Conservation (phyloP, 2,113 vertebrate genomes). For the Carassius gibelio region DNA sequence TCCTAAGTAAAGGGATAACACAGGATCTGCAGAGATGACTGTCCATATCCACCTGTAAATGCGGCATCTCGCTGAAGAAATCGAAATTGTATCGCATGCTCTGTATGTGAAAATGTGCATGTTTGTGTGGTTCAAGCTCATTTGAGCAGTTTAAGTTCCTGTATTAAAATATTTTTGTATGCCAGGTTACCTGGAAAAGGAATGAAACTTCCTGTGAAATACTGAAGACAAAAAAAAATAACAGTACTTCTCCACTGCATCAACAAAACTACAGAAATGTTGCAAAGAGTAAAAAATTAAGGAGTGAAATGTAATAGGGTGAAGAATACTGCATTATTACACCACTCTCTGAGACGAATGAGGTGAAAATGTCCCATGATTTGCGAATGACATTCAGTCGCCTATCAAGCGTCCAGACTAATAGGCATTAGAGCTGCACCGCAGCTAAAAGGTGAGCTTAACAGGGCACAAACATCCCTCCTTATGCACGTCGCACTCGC, state of each 20-base stretch:
- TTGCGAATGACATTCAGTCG: conserved; percentile 31
- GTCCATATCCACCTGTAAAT: no score
- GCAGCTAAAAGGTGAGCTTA: conserved; percentile 34
- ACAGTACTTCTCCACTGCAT: background rate
- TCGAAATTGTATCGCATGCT: no score
- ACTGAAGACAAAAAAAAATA: background rate
- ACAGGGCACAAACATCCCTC: conserved; percentile 33
- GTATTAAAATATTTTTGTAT: background rate
- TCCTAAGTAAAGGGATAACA: no score
- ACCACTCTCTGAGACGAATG: background rate
- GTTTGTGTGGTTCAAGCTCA: conserved; percentile 1
- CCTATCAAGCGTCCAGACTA: background rate
- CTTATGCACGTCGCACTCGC: conserved; percentile 3
- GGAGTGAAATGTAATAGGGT: background rate
- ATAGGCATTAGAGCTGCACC: conserved; percentile 11
- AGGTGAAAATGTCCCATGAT: conserved; percentile 3
- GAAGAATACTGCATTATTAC: conserved; percentile 22
- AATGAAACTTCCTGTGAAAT: background rate
- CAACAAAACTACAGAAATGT: background rate
- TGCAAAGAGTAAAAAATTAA: conserved; percentile 2
- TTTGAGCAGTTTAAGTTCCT: background rate
- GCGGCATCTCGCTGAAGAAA: no score
- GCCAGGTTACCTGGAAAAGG: background rate
- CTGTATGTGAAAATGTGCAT: no score
- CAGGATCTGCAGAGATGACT: no score